Percentiles rank a stretch among this genome's conserved stretches.
Evolutionary conservation across 2,888 invertebrate species (phyloP).

Genomic region (Romanomermis culicivorax): DNA sequence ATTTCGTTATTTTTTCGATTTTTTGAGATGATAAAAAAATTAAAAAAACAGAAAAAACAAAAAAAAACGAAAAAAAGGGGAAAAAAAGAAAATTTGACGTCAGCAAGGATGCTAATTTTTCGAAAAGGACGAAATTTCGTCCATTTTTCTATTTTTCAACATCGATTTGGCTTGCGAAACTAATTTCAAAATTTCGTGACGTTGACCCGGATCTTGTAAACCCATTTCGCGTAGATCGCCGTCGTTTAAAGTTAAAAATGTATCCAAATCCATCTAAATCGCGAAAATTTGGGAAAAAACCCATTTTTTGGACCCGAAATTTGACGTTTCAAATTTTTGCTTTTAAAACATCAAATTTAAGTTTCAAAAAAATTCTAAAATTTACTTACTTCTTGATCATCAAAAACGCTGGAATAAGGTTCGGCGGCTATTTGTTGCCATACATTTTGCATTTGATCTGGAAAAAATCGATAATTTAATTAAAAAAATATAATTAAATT

Average conservation of each 20-base stretch:
- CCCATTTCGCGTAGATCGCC: slow-evolving; percentile 67
- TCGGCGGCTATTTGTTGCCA: not conserved
- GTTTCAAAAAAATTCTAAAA: no score
- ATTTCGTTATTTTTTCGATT: no score
- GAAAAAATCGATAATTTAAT: no score
- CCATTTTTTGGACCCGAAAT: not conserved
- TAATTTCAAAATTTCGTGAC: slow-evolving; percentile 6
- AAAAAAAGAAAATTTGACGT: no score
- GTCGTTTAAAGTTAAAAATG: slow-evolving; percentile 70
- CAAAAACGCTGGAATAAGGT: not conserved
- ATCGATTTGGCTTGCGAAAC: not conserved
- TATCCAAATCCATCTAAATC: slow-evolving; percentile 43
- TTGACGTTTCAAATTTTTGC: not conserved
- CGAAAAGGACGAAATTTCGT: no score
- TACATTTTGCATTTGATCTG: not conserved
- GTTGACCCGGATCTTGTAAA: slow-evolving; percentile 31
- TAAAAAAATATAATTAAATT: no score
- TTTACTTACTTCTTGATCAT: not conserved
- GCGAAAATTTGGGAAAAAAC: not conserved
- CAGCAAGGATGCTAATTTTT: no score
- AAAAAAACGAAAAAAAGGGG: no score
- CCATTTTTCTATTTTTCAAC: no score
- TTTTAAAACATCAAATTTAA: no score
- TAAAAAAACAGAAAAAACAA: no score
- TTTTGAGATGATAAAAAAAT: no score